Conservation (phyloP, 1,140 invertebrate genomes). For the Sycophila sp. region DNA sequence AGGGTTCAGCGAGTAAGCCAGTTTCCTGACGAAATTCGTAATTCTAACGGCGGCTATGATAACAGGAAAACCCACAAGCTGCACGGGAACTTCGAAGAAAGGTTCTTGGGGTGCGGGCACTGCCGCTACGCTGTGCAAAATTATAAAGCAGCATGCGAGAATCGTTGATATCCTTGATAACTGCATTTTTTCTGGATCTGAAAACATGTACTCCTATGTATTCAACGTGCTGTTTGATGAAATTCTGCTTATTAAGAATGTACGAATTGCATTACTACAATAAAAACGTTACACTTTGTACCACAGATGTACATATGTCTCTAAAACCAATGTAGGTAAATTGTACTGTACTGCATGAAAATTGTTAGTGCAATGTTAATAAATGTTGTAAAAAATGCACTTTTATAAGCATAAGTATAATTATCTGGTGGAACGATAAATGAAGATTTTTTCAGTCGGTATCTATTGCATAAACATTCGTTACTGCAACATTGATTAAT, state of each 20-base stretch:
- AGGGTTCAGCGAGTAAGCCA: slow-evolving; percentile 83
- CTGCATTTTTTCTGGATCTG: slow-evolving; percentile 47
- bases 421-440: too few species aligned
- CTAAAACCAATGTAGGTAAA: too few species aligned
- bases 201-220: too few species aligned
- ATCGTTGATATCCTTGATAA: slow-evolving; percentile 39
- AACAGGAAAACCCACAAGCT: slow-evolving; percentile 83
- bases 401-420: too few species aligned
- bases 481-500: neutral
- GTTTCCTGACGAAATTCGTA: slow-evolving; percentile 84
- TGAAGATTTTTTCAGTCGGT: too few species aligned
- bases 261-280: neutral
- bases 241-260: too few species aligned
- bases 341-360: neutral
- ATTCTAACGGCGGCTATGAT: slow-evolving; percentile 83
- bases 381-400: neutral
- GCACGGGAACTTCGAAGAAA: slow-evolving; percentile 80
- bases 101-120: slow-evolving; percentile 67
- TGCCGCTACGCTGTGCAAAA: slow-evolving; percentile 52
- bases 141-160: slow-evolving; percentile 51
- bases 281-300: neutral
- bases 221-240: too few species aligned
- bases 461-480: too few species aligned
- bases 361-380: neutral
- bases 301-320: neutral